Evolutionary conservation across 2,888 invertebrate species (phyloP), one percentile per base, ranked within the genome.

Genomic region (Cerastoderma edule): DNA sequence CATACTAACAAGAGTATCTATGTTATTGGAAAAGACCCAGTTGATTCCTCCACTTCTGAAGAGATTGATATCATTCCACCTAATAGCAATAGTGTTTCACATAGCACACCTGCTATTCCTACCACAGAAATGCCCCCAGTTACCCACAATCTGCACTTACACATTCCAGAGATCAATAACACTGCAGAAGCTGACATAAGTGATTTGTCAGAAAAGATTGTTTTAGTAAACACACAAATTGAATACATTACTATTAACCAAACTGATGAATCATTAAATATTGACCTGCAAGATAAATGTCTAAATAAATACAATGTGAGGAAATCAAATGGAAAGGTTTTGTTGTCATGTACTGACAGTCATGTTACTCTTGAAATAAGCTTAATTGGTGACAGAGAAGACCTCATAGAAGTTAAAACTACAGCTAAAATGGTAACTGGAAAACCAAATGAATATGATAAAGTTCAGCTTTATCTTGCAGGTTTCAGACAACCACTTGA

Each of bases 201-300:
- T 50, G 16, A 10, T n/a, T n/a, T n/a, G 10, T 8, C 50, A 22
- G 16, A 13, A n/a, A 60, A 19, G 39, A 4, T 39, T 39, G 6
- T 60, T 4, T 24, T 8, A 10, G 39, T 60, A 2, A 19, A 60
- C 13, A 60, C 39, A 39, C 3, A n/a, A 13, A n/a, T 13, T 39
- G 27, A 60, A 27, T 8, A 60, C 39, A 27, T 60, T 24, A 4
- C 4, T 35, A 24, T 60, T 24, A 33, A 60, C 33, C 35, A 60
- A 39, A 24, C 5, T 27, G 6, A 3, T 19, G 1, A 33, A 60
- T 33, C 33, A 39, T 10, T 60, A n/a, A 24, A 33, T n/a, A 22
- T 60, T 27, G 60, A 60, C 24, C 39, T 60, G 13, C 22, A n/a
- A 8, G 39, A 35, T 16, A 60, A 60, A 16, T 60, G 60, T 39